phyloP scores from a whole-genome alignment of 2,113 vertebrate species.

The Choloepus hoffmanni region DNA sequence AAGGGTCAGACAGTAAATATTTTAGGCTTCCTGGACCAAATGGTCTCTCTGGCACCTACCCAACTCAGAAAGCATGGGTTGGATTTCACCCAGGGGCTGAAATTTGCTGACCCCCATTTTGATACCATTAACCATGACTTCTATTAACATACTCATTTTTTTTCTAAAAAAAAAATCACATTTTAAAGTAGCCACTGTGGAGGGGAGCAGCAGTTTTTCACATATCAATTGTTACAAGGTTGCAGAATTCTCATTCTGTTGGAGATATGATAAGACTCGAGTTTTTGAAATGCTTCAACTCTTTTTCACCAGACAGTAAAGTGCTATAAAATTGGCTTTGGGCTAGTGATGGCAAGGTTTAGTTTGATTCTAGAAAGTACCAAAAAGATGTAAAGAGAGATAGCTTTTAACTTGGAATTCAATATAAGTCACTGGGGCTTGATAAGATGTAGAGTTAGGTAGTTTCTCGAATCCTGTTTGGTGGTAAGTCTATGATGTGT shows the following conservation, averaged over 20 bases:
- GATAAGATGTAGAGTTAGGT: background rate
- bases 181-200: background rate
- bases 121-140: background rate
- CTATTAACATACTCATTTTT: background rate
- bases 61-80: background rate
- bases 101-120: background rate
- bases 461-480: background rate
- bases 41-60: background rate
- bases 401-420: slow-evolving; percentile 3
- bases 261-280: background rate
- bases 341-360: background rate
- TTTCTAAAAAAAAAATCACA: background rate
- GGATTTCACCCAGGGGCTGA: background rate
- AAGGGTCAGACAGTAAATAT: background rate
- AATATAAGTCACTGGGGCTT: background rate
- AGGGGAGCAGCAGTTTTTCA: background rate
- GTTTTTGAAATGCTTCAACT: background rate
- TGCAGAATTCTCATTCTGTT: background rate
- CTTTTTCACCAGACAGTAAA: background rate
- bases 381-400: background rate
- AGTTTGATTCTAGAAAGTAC: slow-evolving; percentile 33
- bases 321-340: background rate
- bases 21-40: background rate
- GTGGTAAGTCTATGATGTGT: background rate
- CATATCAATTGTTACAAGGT: background rate